These are phyloP conservation scores for Uropetala carovei DNA, from an alignment of 2,888 invertebrate genomes.

Conservation along the genomic window DNA sequence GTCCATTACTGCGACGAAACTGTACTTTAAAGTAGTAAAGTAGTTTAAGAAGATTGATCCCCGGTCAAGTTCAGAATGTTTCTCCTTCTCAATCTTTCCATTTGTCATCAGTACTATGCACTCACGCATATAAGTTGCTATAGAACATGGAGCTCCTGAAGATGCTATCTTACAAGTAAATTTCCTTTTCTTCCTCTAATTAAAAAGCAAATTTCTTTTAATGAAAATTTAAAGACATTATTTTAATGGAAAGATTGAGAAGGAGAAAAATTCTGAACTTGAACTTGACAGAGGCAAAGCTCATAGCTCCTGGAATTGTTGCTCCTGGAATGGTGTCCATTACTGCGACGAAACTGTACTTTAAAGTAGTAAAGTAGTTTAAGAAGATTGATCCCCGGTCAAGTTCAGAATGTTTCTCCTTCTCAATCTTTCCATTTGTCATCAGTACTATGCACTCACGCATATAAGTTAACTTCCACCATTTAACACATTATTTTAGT, in stretches of 20 bases:
- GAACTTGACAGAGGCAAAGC: conserved; percentile 89
- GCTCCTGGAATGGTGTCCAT: conserved; percentile 97
- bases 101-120: too few species aligned
- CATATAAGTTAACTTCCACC: too few species aligned
- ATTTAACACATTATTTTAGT: too few species aligned
- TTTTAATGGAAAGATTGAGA: too few species aligned
- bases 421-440: too few species aligned
- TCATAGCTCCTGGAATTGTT: conserved; percentile 91
- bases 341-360: conserved; percentile 97
- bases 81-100: too few species aligned
- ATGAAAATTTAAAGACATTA: not conserved
- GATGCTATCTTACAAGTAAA: conserved; percentile 92
- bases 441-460: too few species aligned
- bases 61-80: too few species aligned
- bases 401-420: too few species aligned
- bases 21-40: conserved; percentile 99
- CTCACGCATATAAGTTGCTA: too few species aligned
- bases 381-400: conserved; percentile 94
- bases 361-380: conserved; percentile 98
- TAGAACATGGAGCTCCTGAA: conserved; percentile 90
- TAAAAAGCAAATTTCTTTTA: not conserved
- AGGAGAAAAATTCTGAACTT: too few species aligned
- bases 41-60: conserved; percentile 95
- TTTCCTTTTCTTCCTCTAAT: conserved; percentile 12
- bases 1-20: conserved; percentile 96